A percentile compares a stretch with the other conserved stretches of the same genome.
Conservation (phyloP, 1,140 invertebrate genomes). For the Sinonovacula constricta region DNA sequence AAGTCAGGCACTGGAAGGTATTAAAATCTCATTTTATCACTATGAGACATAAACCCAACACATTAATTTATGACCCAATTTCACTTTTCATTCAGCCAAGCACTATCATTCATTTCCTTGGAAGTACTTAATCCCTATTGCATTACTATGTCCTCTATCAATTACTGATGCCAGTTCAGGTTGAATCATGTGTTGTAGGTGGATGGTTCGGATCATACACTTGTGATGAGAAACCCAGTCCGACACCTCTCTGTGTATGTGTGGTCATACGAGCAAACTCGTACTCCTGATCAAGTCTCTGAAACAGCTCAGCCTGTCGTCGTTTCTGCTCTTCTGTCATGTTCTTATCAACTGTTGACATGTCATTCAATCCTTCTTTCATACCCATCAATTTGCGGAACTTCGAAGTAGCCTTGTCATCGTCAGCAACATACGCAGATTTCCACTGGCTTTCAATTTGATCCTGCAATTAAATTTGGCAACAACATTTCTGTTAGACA, state of each 20-base stretch:
- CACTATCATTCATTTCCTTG: too few relatives aligned
- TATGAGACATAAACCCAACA: too few relatives aligned
- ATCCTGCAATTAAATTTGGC: slow-evolving; percentile 43
- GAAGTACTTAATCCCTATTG: too few relatives aligned
- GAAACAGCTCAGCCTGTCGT: slow-evolving; percentile 94
- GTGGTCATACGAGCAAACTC: slow-evolving; percentile 95
- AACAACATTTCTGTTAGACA: too few relatives aligned
- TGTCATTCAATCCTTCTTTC: slow-evolving; percentile 84
- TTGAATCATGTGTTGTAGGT: slow-evolving; percentile 7
- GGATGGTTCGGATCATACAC: slow-evolving; percentile 47
- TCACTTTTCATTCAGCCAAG: too few relatives aligned
- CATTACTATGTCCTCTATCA: too few relatives aligned
- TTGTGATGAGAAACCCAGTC: slow-evolving; percentile 86
- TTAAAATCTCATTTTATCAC: too few relatives aligned
- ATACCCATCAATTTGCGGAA: slow-evolving; percentile 98
- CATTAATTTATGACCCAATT: too few relatives aligned
- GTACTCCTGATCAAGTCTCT: slow-evolving; percentile 95
- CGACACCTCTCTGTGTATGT: slow-evolving; percentile 95
- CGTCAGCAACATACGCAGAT: slow-evolving; percentile 86
- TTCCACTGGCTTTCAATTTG: slow-evolving; percentile 69
- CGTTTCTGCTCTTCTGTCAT: slow-evolving; percentile 70
- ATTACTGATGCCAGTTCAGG: too few relatives aligned
- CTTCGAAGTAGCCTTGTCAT: slow-evolving; percentile 95
- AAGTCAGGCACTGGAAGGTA: too few relatives aligned
- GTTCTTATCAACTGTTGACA: slow-evolving; percentile 39